A percentile compares a stretch with the other conserved stretches of the same genome.
Conservation (phyloP, 1,140 invertebrate genomes). For the Zaprionus taronus region DNA sequence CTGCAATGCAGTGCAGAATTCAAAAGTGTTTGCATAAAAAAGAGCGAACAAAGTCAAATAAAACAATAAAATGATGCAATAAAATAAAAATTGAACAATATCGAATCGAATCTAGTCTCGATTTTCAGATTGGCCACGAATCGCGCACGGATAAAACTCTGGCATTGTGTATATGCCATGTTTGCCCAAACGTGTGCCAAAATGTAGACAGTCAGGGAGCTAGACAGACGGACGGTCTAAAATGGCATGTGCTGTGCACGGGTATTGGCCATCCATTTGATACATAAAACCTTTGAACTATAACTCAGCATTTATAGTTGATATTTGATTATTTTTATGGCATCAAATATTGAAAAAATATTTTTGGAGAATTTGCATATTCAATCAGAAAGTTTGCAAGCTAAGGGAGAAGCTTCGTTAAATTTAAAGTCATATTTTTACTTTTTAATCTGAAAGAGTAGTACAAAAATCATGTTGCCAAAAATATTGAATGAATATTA, state of each 20-base stretch:
- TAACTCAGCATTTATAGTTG: conserved; percentile 72
- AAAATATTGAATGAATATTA: neutral
- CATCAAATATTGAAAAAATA: conserved; percentile 62
- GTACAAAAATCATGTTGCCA: neutral
- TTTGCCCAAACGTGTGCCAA: conserved; percentile 37
- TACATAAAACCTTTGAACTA: conserved; percentile 67
- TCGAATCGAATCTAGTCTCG: conserved; percentile 49
- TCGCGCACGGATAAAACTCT: conserved; percentile 15
- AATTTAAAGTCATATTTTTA: neutral
- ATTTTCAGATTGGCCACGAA: conserved; percentile 37
- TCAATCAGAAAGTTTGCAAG: conserved; percentile 47
- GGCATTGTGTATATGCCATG: conserved; percentile 64
- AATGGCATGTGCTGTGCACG: conserved; percentile 35
- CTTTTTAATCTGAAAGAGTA: neutral
- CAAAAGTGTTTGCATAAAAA: conserved; percentile 54
- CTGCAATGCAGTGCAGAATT: conserved; percentile 18
- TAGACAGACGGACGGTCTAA: conserved; percentile 24
- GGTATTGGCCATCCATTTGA: conserved; percentile 53
- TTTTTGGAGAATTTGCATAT: conserved; percentile 53
- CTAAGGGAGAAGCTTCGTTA: neutral
- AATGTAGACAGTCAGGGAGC: conserved; percentile 4
- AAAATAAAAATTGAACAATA: conserved; percentile 54
- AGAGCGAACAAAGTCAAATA: conserved; percentile 20
- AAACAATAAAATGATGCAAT: conserved; percentile 13
- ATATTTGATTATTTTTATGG: conserved; percentile 73